Percentiles rank a stretch among this genome's conserved stretches.
Evolutionary conservation across 2,797 vertebrate species (phyloP).

Genomic region (Aldrovandia affinis): DNA sequence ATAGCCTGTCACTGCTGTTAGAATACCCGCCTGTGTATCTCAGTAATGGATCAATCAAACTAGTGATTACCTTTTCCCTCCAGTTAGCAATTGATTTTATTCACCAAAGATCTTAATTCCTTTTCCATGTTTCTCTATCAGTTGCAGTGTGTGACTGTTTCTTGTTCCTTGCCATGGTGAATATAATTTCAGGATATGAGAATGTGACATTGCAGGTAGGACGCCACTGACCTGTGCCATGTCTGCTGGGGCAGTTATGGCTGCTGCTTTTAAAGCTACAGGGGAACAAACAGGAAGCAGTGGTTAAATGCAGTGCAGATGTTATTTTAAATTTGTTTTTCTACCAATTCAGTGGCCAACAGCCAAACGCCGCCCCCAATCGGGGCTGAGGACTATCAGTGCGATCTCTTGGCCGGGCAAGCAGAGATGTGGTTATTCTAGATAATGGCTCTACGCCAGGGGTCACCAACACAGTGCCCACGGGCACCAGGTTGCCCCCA

Average conservation of each 20-base stretch:
- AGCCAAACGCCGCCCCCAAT: too few species aligned
- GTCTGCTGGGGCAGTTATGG: neutral
- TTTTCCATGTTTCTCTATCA: neutral
- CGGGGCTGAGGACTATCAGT: too few species aligned
- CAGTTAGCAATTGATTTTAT: neutral
- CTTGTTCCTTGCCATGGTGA: neutral
- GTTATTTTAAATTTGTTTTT: too few species aligned
- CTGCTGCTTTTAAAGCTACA: conserved; percentile 6
- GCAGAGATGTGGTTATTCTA: too few species aligned
- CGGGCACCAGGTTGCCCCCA: too few species aligned
- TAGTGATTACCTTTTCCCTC: neutral
- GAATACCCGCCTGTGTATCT: neutral
- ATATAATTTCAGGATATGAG: neutral
- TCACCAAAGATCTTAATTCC: neutral
- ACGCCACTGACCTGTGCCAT: conserved; percentile 5
- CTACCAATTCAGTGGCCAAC: too few species aligned
- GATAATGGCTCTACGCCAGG: too few species aligned
- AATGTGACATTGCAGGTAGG: neutral
- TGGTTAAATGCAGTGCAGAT: neutral
- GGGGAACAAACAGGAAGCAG: neutral
- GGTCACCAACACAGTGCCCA: too few species aligned
- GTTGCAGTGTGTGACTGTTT: neutral
- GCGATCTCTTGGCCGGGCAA: too few species aligned
- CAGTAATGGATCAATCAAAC: neutral
- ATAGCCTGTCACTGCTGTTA: neutral